These are phyloP conservation scores for Halcyon senegalensis DNA, from an alignment of 2,113 vertebrate species.

Conservation along the genomic window DNA sequence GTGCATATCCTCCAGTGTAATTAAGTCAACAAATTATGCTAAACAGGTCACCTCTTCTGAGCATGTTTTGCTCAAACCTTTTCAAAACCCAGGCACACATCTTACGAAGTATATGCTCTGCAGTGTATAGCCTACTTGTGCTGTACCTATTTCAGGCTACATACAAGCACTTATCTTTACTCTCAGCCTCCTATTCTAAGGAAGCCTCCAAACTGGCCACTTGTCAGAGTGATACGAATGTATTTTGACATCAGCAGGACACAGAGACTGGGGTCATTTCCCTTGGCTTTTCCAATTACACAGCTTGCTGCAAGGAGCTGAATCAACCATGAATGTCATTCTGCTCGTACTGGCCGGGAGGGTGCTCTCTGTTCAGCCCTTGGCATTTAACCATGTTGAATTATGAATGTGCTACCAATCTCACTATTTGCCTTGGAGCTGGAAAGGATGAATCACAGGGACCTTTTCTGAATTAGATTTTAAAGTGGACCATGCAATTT, in stretches of 20 bases:
- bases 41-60: not conserved
- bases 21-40: not conserved
- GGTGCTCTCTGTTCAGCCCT: conserved; percentile 58
- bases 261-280: conserved; percentile 70
- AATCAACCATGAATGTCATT: conserved; percentile 80
- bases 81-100: not conserved
- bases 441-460: conserved; percentile 66
- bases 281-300: conserved; percentile 76
- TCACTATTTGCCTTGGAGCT: conserved; percentile 73
- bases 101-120: not conserved
- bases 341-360: conserved; percentile 35
- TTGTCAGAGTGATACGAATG: conserved; percentile 74
- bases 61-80: not conserved
- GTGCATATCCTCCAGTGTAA: not conserved
- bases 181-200: conserved; percentile 15
- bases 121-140: not conserved
- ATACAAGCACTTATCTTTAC: not conserved
- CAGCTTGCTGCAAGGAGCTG: conserved; percentile 74
- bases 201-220: conserved; percentile 49
- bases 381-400: conserved; percentile 80
- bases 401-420: conserved; percentile 79
- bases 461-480: conserved; percentile 65
- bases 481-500: conserved; percentile 57
- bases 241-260: conserved; percentile 75
- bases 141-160: not conserved